phyloP scores from a whole-genome alignment of 2,113 vertebrate genomes.

The Oriolus oriolus region DNA sequence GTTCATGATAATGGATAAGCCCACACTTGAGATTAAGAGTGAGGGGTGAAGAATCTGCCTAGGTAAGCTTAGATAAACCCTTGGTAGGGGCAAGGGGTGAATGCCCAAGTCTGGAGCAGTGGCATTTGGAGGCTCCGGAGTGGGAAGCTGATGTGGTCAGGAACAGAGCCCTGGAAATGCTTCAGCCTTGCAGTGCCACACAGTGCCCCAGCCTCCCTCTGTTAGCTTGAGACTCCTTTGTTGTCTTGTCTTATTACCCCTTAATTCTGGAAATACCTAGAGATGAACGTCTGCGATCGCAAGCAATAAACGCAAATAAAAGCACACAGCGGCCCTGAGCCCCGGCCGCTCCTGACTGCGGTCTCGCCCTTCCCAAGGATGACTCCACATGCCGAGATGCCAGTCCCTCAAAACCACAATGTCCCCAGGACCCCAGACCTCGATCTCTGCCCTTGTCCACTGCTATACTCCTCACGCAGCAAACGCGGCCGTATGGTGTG shows the following conservation, averaged over 20 bases:
- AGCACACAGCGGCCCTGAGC: neutral
- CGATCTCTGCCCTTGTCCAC: constrained; percentile 51
- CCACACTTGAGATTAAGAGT: neutral
- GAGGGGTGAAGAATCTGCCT: neutral
- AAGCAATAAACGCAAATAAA: neutral
- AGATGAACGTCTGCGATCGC: neutral
- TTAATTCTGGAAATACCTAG: neutral
- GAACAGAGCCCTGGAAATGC: neutral
- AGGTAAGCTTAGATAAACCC: neutral
- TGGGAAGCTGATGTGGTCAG: fast-evolving
- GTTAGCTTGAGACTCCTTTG: neutral
- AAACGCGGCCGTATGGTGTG: neutral
- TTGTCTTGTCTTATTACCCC: constrained; percentile 8
- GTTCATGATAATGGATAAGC: neutral
- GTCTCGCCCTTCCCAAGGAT: neutral
- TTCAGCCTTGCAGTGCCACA: neutral
- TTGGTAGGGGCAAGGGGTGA: fast-evolving
- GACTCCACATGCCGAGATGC: neutral
- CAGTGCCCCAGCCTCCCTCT: neutral
- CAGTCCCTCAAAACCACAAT: constrained; percentile 18
- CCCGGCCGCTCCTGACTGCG: neutral
- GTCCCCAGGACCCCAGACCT: constrained; percentile 54
- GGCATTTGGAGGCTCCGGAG: neutral
- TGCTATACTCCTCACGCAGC: constrained; percentile 33
- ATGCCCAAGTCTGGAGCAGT: neutral